Conservation (phyloP, 1,140 invertebrate genomes). For the Choristoneura fumiferana region DNA sequence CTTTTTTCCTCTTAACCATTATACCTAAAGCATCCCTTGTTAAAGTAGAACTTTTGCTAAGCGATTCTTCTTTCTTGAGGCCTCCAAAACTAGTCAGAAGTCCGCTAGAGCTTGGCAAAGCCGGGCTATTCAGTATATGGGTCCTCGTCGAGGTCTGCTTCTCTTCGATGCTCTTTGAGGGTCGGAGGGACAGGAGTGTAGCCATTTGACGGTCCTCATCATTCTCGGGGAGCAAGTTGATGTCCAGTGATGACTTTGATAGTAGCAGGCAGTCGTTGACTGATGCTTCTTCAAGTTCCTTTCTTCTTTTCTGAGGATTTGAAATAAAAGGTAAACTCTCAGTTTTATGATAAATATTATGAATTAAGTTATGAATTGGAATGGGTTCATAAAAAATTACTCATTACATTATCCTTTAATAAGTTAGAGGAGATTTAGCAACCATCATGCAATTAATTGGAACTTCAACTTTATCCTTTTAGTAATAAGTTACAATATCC, state of each 20-base stretch:
- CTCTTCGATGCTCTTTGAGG: slow-evolving; percentile 77
- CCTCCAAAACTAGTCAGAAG: slow-evolving; percentile 78
- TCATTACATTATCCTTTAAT: too few relatives aligned
- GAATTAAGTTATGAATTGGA: too few relatives aligned
- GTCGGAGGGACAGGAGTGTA: slow-evolving; percentile 83
- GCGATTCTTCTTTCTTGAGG: slow-evolving; percentile 75
- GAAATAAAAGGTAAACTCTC: slow-evolving; percentile 24
- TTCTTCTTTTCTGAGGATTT: slow-evolving; percentile 84
- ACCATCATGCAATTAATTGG: too few relatives aligned
- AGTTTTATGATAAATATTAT: too few relatives aligned
- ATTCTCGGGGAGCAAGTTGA: slow-evolving; percentile 87
- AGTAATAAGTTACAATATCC: too few relatives aligned
- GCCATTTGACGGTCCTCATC: slow-evolving; percentile 90
- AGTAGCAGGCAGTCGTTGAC: slow-evolving; percentile 86
- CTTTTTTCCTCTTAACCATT: slow-evolving; percentile 50
- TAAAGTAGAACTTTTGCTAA: slow-evolving; percentile 58
- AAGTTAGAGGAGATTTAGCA: too few relatives aligned
- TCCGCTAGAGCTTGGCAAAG: slow-evolving; percentile 79
- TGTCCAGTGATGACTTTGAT: slow-evolving; percentile 88
- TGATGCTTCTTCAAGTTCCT: slow-evolving; percentile 84
- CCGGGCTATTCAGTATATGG: slow-evolving; percentile 79
- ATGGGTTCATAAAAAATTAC: too few relatives aligned
- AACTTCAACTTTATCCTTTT: too few relatives aligned
- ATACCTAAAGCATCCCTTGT: slow-evolving; percentile 68
- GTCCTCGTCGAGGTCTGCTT: slow-evolving; percentile 73